Base-by-base conservation (phyloP, 2,113 vertebrate genomes). In the Tenebrosternarchus preto region DNA sequence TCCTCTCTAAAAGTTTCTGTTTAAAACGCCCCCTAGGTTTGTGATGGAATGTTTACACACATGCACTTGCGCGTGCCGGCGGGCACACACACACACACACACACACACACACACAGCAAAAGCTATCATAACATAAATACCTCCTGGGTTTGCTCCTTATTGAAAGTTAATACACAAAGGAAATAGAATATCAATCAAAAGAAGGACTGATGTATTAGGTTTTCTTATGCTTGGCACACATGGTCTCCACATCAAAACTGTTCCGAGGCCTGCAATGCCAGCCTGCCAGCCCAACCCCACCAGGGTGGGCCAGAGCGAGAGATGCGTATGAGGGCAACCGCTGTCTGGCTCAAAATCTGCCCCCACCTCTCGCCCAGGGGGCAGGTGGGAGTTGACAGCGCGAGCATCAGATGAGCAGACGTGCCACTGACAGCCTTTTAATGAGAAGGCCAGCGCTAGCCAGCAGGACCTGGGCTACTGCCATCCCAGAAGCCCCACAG, bases 311-410 rank as follows among this genome's bases (percentile, higher is more conserved):
- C 64, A 53, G 66, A 33, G 67, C 25, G 80, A 70, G 27, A 50
- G 63, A 25, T 76, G 73, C 59, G 29, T 53, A 57, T 19, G 63
- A 31, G 74, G 76, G 57, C 82, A 61, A 78, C 68, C 69, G n/a
- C n/a, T n/a, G n/a, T n/a, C n/a, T n/a, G n/a, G n/a, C n/a, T n/a
- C n/a, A n/a, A n/a, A n/a, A n/a, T n/a, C n/a, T n/a, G n/a, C n/a
- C n/a, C n/a, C n/a, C n/a, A n/a, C n/a, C n/a, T n/a, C n/a, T n/a
- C n/a, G n/a, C n/a, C n/a, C n/a, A n/a, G n/a, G n/a, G n/a, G n/a
- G n/a, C n/a, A n/a, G n/a, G n/a, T n/a, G n/a, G n/a, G n/a, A n/a
- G n/a, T n/a, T n/a, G n/a, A n/a, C n/a, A n/a, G n/a, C n/a, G n/a
- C n/a, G n/a, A n/a, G n/a, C n/a, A n/a, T n/a, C n/a, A n/a, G n/a